These are phyloP conservation scores for Charaxes varanes DNA, from an alignment of 1,140 invertebrate genomes.

Conservation along the genomic window DNA sequence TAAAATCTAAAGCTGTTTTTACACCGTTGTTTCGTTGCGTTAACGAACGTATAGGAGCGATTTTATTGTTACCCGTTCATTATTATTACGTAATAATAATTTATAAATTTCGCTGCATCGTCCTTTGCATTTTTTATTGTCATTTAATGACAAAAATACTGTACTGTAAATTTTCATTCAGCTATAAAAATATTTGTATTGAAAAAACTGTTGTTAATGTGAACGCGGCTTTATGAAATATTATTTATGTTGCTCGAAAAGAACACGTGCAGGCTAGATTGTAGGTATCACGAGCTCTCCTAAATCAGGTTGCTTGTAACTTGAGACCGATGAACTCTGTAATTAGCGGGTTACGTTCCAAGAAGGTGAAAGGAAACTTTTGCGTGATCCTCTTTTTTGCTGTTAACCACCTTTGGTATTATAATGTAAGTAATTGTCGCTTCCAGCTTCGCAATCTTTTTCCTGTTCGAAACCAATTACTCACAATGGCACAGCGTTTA, in stretches of 20 bases:
- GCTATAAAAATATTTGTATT: too few relatives aligned
- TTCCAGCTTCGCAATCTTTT: conserved; percentile 28
- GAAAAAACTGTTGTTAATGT: too few relatives aligned
- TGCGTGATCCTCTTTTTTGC: conserved; percentile 41
- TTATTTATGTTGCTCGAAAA: neutral
- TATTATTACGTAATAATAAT: too few relatives aligned
- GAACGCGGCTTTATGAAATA: neutral
- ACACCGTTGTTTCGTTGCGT: too few relatives aligned
- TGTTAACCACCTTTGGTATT: conserved; percentile 34
- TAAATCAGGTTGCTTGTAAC: conserved; percentile 29
- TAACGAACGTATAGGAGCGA: too few relatives aligned
- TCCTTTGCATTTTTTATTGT: too few relatives aligned
- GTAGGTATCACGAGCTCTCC: conserved; percentile 17
- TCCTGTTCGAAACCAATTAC: conserved; percentile 48
- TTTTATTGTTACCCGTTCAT: too few relatives aligned
- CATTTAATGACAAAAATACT: too few relatives aligned
- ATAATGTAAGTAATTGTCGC: conserved; percentile 52
- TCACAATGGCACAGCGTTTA: conserved; percentile 37
- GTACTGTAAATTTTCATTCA: too few relatives aligned
- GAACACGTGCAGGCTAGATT: conserved; percentile 11
- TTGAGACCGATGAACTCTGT: conserved; percentile 43
- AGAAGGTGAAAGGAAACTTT: conserved; percentile 53
- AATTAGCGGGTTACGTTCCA: conserved; percentile 51
- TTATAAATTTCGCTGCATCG: too few relatives aligned
- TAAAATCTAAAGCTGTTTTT: too few relatives aligned